Conservation (phyloP, 2,113 vertebrate genomes). For the Condylura cristata region DNA sequence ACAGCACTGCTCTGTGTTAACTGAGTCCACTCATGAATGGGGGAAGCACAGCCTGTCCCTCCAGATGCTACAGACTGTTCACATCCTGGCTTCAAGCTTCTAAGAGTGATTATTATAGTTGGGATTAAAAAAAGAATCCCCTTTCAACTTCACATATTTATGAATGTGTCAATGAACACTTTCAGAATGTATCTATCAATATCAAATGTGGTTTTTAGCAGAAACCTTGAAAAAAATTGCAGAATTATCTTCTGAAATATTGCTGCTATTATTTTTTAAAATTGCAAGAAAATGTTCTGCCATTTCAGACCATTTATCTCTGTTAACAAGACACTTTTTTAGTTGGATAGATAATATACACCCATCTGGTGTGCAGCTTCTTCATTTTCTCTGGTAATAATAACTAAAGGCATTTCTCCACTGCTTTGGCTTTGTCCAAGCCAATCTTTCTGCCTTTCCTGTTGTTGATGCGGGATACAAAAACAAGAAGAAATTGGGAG, state of each 20-base stretch:
- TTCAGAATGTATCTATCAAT: conserved; percentile 72
- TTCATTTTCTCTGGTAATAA: conserved; percentile 80
- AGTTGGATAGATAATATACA: conserved; percentile 84
- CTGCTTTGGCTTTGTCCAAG: conserved; percentile 37
- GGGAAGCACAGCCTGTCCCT: not conserved
- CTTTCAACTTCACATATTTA: conserved; percentile 62
- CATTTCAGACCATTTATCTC: conserved; percentile 80
- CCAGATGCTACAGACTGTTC: not conserved
- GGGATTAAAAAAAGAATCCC: not conserved
- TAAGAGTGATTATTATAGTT: conserved; percentile 49
- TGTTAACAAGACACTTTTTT: conserved; percentile 77
- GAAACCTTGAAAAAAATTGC: conserved; percentile 76
- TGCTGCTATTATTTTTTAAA: conserved; percentile 79
- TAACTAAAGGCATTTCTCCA: conserved; percentile 72
- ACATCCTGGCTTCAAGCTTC: conserved; percentile 59
- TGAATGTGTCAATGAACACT: conserved; percentile 73
- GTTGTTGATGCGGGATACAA: conserved; percentile 9
- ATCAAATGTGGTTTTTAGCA: conserved; percentile 70
- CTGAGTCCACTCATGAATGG: too few relatives aligned
- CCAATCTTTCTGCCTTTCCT: conserved; percentile 11
- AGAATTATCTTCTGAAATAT: conserved; percentile 79
- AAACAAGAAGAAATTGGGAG: conserved; percentile 21
- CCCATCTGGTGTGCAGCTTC: conserved; percentile 82
- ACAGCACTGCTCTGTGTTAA: too few relatives aligned
- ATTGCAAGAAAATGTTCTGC: conserved; percentile 77